Evolutionary conservation across 2,888 invertebrate genomes (phyloP), one percentile per base, ranked within the genome.

Genomic region (Pimpla rufipes): DNA sequence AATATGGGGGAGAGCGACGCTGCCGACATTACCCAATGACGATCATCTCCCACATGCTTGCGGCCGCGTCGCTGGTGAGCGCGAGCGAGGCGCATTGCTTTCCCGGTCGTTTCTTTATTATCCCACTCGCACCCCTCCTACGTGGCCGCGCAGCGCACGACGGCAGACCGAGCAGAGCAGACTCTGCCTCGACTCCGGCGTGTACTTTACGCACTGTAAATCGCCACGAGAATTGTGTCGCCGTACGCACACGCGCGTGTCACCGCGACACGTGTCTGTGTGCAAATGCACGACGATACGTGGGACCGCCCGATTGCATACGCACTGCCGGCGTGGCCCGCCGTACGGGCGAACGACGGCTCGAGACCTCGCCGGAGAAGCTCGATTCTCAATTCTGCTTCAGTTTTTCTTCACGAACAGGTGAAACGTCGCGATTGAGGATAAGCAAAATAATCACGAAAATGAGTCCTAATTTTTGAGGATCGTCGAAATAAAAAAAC

Each of bases 11-110:
- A 73, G 81, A 71, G 74, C 68, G 55, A 55, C 55, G 71, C 23
- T 59, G 67, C 16, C 18, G 77, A 70, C 70, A 83, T 86, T 86
- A 85, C 82, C 74, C 86, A 84, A 85, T 85, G 81, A 85, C 76
- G 79, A 75, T 84, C 50, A 76, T 83, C 62, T 77, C 80, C 59
- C 80, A 77, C 80, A 83, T 79, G 79, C 68, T 50, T 70, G 23
- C 57, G 29, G 23, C 66, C n/a, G 42, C 21, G 35, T 18, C 21
- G 6, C 40, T 47, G 47, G 47, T 62, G 16, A 37, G 5, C 29
- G 29, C 45, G 23, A 55, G 50, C 21, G 55, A 59, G 47, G 57
- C 59, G 62, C 76, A 79, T 81, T 75, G 79, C 76, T 82, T 82
- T 68, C 82, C 84, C 76, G 76, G 79, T 82, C 76, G 77, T 73